Evolutionary conservation across 2,797 vertebrate species (phyloP), one percentile per base, ranked within the genome.

Genomic region (Labeo calbasu): DNA sequence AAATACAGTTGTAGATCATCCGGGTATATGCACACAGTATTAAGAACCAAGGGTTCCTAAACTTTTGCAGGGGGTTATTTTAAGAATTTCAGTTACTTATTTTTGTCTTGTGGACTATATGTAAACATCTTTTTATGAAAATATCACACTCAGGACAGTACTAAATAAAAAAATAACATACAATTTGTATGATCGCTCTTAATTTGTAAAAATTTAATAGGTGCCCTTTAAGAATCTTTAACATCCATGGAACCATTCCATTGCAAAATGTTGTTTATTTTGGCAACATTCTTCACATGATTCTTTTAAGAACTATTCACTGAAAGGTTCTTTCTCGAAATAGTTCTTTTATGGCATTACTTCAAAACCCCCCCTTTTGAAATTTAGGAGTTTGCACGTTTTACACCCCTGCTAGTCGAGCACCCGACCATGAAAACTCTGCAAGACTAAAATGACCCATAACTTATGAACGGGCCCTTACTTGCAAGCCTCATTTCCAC

Each of bases 401-500:
- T 72, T 36, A 40, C 65, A 68, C 23, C 8, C 8, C 13, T 14
- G 19, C 19, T 55, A 55, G 51, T 40, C 7, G 12, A 75, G 28
- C 28, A 43, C 36, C 21, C 57, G 8, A 63, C 5, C 57, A 28
- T 63, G 25, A 81, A 69, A 53, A 43, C 66, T 50, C 11, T 77
- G n/a, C 36, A 72, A 71, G 25, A 81, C 43, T 66, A 82, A 70
- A 76, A 53, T 59, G 25, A 77, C 65, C 57, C 21, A 32, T 81
- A 71, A 76, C 68, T 71, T 59, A 79, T 65, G 36, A 79, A 59
- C 71, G 8, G 46, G 3, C 51, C 55, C 55, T 13, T 69, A 50
- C 76, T 76, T 79, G 40, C 80, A 85, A 81, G 82, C 63, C 70
- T 79, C 57, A 83, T 83, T 86, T 57, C n/a, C 68, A 75, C 68